phyloP scores from a whole-genome alignment of 2,113 vertebrate species.

The Tachycineta bicolor region DNA sequence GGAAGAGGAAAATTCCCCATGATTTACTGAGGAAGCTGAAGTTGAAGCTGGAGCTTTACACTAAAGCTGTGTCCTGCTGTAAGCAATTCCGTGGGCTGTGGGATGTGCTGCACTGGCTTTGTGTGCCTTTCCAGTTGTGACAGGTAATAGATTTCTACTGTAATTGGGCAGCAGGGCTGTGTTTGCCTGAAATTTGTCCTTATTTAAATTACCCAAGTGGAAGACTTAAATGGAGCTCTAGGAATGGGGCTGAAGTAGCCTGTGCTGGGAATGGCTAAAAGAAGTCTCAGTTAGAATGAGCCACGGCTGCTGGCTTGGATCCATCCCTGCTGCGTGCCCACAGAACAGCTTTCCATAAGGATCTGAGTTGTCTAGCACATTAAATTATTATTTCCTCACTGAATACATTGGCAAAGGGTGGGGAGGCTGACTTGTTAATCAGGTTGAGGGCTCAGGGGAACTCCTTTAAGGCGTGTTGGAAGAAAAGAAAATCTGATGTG shows the following conservation, averaged over 20 bases:
- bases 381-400: not conserved
- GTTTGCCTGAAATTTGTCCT: not conserved
- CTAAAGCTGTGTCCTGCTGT: not conserved
- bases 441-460: not conserved
- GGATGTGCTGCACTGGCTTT: not conserved
- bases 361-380: not conserved
- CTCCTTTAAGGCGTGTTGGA: not conserved
- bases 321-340: not conserved
- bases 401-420: not conserved
- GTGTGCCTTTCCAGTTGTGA: not conserved
- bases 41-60: too few relatives aligned
- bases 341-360: not conserved
- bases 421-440: not conserved
- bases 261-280: not conserved
- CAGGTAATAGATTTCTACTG: not conserved
- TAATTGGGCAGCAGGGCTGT: not conserved
- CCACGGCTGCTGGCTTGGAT: not conserved
- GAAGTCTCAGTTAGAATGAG: rapidly evolving
- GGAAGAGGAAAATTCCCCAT: not conserved
- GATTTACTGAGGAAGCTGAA: not conserved
- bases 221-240: not conserved
- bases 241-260: not conserved
- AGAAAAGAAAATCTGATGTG: not conserved
- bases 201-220: not conserved
- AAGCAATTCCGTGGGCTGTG: not conserved